Base-by-base conservation (phyloP, 2,113 vertebrate genomes). In the Calyptomena viridis region DNA sequence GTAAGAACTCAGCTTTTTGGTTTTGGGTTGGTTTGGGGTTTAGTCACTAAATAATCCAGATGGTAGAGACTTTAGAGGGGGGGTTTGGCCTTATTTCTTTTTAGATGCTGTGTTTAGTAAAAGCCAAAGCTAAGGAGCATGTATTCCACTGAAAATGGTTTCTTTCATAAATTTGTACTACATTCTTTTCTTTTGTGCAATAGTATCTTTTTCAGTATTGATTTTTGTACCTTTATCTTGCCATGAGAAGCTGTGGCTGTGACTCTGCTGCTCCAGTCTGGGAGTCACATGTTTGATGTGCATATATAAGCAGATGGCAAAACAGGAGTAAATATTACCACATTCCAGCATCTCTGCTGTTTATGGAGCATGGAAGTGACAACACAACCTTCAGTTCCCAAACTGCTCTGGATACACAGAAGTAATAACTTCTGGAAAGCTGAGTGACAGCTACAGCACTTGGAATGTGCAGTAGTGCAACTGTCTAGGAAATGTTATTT, bases 231-330 rank as follows among this genome's bases (percentile, higher is more conserved):
- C 46, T 81, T 81, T 94, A 33, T 84, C 53, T 88, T 88, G 71
- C 1, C 7, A 58, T 59, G 55, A 79, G 90, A 88, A 92, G 59
- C 40, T 55, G 2, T 1, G 28, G 79, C 39, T 83, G 35, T 87
- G 77, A 14, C 4, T 59, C 46, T 83, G 30, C 74, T 76, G 50
- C 47, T 96, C 46, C 8, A 7, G 85, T 84, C 78, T 77, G 79
- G 44, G 60, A 88, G 39, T 91, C 68, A 79, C 78, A 33, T 81
- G 60, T 59, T 86, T 90, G 53, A 40, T 90, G 30, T 77, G 90
- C 84, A 74, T 93, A 33, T 59, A 77, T 71, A 93, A 96, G 68
- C 92, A 94, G 95, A 75, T 90, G 85, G 92, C 55, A 96, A 95
- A 94, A 52, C 63, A 86, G 79, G 90, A 84, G 87, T 94, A 96